Conservation (phyloP, 1,140 invertebrate genomes). For the Coenobita brevimanus region DNA sequence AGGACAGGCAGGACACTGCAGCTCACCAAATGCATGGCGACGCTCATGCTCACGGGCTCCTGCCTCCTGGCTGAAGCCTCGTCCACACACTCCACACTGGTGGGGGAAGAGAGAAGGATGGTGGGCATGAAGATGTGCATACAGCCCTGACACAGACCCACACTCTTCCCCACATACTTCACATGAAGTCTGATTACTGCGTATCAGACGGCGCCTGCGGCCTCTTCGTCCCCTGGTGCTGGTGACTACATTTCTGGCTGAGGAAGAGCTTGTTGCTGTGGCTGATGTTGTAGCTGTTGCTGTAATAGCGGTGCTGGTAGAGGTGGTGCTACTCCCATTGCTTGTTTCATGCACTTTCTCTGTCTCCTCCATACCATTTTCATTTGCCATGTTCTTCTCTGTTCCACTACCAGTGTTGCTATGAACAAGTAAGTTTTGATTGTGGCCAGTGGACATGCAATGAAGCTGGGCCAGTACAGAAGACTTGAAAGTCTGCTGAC, state of each 20-base stretch:
- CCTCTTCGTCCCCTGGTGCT: background rate
- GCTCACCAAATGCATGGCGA: conserved; percentile 44
- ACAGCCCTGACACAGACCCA: conserved; percentile 47
- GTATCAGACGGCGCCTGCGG: conserved; percentile 36
- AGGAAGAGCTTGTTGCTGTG: background rate
- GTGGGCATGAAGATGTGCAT: conserved; percentile 23
- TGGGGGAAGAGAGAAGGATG: conserved; percentile 49
- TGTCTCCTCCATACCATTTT: too few relatives aligned
- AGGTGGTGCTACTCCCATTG: too few relatives aligned
- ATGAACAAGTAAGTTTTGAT: background rate
- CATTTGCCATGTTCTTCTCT: too few relatives aligned
- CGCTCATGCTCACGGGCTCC: conserved; percentile 57
- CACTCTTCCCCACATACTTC: conserved; percentile 47
- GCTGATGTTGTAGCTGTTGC: background rate
- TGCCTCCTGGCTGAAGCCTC: conserved; percentile 45
- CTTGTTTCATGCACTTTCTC: too few relatives aligned
- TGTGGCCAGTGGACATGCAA: conserved; percentile 44
- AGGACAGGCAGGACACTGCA: conserved; percentile 54
- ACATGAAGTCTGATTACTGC: conserved; percentile 40
- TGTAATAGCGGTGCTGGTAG: background rate
- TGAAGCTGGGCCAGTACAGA: conserved; percentile 38
- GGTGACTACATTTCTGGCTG: background rate
- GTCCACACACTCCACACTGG: conserved; percentile 43
- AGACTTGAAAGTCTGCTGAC: conserved; percentile 30
- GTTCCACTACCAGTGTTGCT: background rate